Percentiles rank a stretch among this genome's conserved stretches.
These are phyloP conservation scores for Drosophila histrio DNA, from an alignment of 2,888 invertebrate species.

Conservation along the genomic window DNA sequence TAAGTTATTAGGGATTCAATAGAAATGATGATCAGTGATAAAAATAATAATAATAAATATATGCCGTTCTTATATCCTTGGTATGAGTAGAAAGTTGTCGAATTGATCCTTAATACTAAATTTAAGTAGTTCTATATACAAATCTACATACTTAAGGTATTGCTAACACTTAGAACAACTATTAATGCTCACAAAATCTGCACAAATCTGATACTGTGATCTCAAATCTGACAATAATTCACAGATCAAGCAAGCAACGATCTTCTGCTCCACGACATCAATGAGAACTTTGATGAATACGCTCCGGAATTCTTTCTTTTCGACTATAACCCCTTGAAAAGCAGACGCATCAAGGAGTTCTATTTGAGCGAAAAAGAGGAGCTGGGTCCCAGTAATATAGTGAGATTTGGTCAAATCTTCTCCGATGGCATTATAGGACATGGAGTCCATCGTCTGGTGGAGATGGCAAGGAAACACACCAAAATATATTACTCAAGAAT, in stretches of 20 bases:
- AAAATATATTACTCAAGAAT: slow-evolving; percentile 87
- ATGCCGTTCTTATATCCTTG: no score
- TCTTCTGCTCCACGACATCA: slow-evolving; percentile 70
- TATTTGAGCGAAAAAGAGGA: slow-evolving; percentile 43
- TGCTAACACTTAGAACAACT: no score
- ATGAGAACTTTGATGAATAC: slow-evolving; percentile 69
- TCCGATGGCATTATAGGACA: slow-evolving; percentile 86
- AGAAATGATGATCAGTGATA: no score
- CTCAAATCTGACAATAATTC: background rate
- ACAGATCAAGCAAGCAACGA: slow-evolving; percentile 52
- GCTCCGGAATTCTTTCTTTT: slow-evolving; percentile 83
- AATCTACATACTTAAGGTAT: no score
- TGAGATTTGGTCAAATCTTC: slow-evolving; percentile 84
- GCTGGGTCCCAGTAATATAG: slow-evolving; percentile 40
- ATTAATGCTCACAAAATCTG: no score
- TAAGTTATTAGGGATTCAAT: no score
- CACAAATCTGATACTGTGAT: no score
- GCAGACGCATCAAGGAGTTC: slow-evolving; percentile 46
- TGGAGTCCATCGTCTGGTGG: slow-evolving; percentile 86
- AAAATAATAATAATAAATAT: no score
- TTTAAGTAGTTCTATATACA: no score
- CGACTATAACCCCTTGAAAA: slow-evolving; percentile 20
- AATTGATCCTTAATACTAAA: no score
- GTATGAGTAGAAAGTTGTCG: no score
- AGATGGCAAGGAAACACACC: slow-evolving; percentile 85